Evolutionary conservation across 2,797 vertebrate species (phyloP).

Genomic region (Propithecus deckenii): DNA sequence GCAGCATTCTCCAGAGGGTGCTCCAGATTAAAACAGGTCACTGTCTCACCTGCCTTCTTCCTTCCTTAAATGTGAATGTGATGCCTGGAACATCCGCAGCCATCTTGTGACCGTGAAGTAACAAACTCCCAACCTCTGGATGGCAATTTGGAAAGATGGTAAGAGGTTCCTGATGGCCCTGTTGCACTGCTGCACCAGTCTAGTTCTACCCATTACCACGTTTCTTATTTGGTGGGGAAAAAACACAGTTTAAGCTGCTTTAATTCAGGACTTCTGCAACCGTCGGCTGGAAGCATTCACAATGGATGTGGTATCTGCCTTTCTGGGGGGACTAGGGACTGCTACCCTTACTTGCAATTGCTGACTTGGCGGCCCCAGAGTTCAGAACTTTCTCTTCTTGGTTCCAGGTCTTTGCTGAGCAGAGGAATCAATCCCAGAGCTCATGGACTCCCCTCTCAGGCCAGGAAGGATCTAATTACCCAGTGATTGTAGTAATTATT

Average conservation of each 20-base stretch:
- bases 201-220: background rate
- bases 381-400: background rate
- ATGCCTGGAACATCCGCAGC: background rate
- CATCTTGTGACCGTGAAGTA: background rate
- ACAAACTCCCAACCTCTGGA: background rate
- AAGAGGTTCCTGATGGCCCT: background rate
- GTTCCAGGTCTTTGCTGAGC: background rate
- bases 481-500: constrained; percentile 68
- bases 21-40: background rate
- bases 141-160: background rate
- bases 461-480: constrained; percentile 62
- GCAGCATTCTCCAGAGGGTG: background rate
- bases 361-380: background rate
- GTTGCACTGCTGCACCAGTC: background rate
- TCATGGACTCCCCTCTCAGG: background rate
- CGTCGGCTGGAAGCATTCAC: background rate
- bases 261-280: background rate
- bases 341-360: background rate
- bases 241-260: background rate
- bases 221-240: background rate
- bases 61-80: background rate
- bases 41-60: background rate
- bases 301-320: background rate
- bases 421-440: background rate
- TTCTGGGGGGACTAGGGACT: background rate